Percentiles rank a stretch among this genome's conserved stretches.
Conservation (phyloP, 2,888 invertebrate species). For the Quadroppia sp. region DNA sequence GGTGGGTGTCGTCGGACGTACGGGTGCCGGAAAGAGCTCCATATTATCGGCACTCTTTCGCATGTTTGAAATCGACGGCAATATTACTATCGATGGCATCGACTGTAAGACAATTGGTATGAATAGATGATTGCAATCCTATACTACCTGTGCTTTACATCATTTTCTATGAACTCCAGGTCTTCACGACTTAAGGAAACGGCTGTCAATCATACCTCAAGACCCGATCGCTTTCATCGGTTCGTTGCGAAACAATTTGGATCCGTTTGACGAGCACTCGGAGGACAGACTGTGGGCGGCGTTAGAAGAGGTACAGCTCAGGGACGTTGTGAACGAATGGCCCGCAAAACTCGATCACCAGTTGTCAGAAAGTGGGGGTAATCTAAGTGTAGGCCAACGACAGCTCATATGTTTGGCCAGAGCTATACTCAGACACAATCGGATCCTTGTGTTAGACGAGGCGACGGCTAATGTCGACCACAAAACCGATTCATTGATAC, state of each 20-base stretch:
- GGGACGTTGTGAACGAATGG: conserved; percentile 3
- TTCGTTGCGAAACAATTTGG: conserved; percentile 78
- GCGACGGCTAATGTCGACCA: conserved; percentile 66
- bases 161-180: too few species aligned
- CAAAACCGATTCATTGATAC: conserved; percentile 73
- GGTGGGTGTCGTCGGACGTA: conserved; percentile 53
- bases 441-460: conserved; percentile 37
- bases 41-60: conserved; percentile 55
- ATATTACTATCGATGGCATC: conserved; percentile 54
- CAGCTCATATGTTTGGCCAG: conserved; percentile 39
- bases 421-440: conserved; percentile 37
- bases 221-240: conserved; percentile 84
- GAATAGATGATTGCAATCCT: too few species aligned
- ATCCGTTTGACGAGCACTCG: conserved; percentile 73
- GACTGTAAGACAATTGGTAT: conserved; percentile 54
- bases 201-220: conserved; percentile 87
- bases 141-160: conserved; percentile 68
- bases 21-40: conserved; percentile 54
- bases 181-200: conserved; percentile 66
- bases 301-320: conserved; percentile 33
- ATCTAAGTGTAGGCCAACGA: conserved; percentile 39
- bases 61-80: conserved; percentile 53
- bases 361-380: conserved; percentile 56
- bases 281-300: conserved; percentile 17
- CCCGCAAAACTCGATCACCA: conserved; percentile 42